phyloP scores from a whole-genome alignment of 1,140 invertebrate genomes.

The Pemphigus obesinymphae region DNA sequence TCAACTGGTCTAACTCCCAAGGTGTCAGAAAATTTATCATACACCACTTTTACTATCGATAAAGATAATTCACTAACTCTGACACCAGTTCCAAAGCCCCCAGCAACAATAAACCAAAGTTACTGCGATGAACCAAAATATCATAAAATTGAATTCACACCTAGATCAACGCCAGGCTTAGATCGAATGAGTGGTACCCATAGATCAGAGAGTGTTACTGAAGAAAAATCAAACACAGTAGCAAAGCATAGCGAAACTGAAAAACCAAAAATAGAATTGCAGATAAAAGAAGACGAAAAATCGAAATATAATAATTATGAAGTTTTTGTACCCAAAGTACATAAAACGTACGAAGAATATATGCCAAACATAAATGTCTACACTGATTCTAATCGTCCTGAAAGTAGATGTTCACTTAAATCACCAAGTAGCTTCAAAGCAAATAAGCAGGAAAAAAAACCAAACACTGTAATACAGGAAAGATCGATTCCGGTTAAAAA shows the following conservation, averaged over 20 bases:
- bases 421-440: not conserved
- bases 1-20: constrained; percentile 7
- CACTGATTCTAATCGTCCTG: not conserved
- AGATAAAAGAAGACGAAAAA: not conserved
- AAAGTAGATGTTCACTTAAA: constrained; percentile 12
- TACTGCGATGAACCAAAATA: constrained; percentile 24
- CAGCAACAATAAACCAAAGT: not conserved
- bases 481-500: constrained; percentile 57
- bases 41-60: constrained; percentile 4
- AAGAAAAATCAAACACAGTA: not conserved
- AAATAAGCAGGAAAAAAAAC: not conserved
- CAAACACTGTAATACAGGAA: not conserved
- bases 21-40: constrained; percentile 3
- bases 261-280: not conserved
- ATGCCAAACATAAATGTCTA: not conserved
- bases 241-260: too few species aligned
- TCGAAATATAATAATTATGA: not conserved
- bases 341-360: constrained; percentile 4
- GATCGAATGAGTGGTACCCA: not conserved
- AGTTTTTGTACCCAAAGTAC: not conserved
- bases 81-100: not conserved
- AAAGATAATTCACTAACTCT: constrained; percentile 21
- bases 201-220: not conserved
- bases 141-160: constrained; percentile 35
- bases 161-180: constrained; percentile 38